Conservation (phyloP, 2,888 invertebrate species). For the Lasioglossum zephyrum region DNA sequence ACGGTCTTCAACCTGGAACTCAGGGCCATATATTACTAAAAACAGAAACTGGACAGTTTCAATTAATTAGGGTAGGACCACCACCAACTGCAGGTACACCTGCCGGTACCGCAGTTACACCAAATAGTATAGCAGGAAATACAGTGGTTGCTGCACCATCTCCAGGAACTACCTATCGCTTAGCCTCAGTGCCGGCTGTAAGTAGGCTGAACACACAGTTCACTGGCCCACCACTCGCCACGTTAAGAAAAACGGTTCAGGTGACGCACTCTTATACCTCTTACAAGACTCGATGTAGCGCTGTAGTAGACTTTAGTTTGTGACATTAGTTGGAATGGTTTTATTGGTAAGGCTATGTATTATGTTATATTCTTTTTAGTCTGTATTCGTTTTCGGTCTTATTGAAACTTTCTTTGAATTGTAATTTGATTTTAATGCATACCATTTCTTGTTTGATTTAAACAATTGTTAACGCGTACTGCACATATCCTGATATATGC, state of each 20-base stretch:
- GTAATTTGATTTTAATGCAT: slow-evolving; percentile 26
- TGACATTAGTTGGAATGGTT: slow-evolving; percentile 76
- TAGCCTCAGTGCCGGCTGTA: slow-evolving; percentile 95
- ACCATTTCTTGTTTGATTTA: slow-evolving; percentile 33
- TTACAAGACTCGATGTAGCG: slow-evolving; percentile 83
- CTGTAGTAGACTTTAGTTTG: slow-evolving; percentile 78
- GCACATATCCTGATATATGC: slow-evolving; percentile 15
- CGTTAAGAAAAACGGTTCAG: slow-evolving; percentile 86
- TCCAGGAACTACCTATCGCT: slow-evolving; percentile 89
- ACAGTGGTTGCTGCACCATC: slow-evolving; percentile 79
- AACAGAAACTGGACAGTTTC: slow-evolving; percentile 98
- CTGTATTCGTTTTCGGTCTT: slow-evolving; percentile 27
- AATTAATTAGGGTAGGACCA: slow-evolving; percentile 95
- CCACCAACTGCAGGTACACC: slow-evolving; percentile 87
- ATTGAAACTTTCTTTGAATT: slow-evolving; percentile 18
- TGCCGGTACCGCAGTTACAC: slow-evolving; percentile 83
- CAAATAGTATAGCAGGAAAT: slow-evolving; percentile 82
- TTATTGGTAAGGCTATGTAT: slow-evolving; percentile 71
- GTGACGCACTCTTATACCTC: slow-evolving; percentile 83
- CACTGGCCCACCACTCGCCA: slow-evolving; percentile 87
- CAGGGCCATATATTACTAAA: slow-evolving; percentile 96
- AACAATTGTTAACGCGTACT: slow-evolving; percentile 26
- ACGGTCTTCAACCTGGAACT: slow-evolving; percentile 92
- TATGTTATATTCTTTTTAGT: slow-evolving; percentile 50
- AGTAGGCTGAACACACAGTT: slow-evolving; percentile 88